phyloP scores from a whole-genome alignment of 2,888 invertebrate genomes.

The Apocheima hispidaria region DNA sequence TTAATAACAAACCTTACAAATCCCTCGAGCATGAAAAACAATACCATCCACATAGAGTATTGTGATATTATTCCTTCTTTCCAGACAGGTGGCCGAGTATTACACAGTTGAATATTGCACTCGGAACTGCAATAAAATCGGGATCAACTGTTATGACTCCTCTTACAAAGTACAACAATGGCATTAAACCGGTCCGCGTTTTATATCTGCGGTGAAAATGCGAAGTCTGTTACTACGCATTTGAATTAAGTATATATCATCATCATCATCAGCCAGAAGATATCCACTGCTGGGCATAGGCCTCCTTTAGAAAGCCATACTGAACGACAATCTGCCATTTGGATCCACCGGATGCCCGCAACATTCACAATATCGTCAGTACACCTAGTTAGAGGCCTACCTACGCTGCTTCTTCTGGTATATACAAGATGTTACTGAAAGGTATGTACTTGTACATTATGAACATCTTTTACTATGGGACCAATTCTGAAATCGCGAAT shows the following conservation, averaged over 20 bases:
- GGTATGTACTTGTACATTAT: no score
- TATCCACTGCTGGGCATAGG: no score
- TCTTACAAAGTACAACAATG: conserved; percentile 75
- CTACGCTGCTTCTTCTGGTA: no score
- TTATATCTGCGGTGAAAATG: conserved; percentile 44
- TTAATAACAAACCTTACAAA: conserved; percentile 14
- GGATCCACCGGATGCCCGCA: no score
- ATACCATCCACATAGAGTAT: conserved; percentile 25
- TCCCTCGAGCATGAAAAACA: conserved; percentile 2
- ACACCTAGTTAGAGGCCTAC: no score
- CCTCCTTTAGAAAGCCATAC: no score
- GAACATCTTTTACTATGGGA: no score
- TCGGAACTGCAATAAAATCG: conserved; percentile 77
- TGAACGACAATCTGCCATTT: no score
- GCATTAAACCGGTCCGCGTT: conserved; percentile 64
- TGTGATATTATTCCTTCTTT: conserved; percentile 30
- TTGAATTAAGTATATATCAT: background rate
- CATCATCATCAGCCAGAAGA: no score
- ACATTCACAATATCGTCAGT: no score
- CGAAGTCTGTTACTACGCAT: conserved; percentile 1
- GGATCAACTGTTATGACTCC: conserved; percentile 79
- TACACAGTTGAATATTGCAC: conserved; percentile 68
- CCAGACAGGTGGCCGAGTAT: conserved; percentile 50
- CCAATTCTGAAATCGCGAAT: no score
- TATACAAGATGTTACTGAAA: no score